Base-by-base conservation (phyloP, 1,140 invertebrate species). In the Drosophila repletoides region DNA sequence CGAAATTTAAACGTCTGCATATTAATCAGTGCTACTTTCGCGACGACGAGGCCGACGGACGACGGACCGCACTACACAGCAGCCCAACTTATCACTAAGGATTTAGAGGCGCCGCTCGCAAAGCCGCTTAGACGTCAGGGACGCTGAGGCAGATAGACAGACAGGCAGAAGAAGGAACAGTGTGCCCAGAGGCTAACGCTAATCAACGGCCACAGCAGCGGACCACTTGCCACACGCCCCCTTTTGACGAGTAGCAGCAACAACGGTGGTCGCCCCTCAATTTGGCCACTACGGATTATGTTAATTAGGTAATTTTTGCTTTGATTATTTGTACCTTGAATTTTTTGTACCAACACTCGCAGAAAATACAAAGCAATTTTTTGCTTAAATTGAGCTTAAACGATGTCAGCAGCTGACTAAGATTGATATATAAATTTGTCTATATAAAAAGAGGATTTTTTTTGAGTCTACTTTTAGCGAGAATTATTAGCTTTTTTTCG, bases 271-370 rank as follows among this genome's bases (percentile, higher is more conserved):
- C 65, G 79, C 60, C 77, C 79, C 77, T n/a, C n/a, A n/a, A 83
- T 83, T 84, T 84, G 80, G 83, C 73, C 73, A 77, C 77, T 84
- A 75, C 75, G 84, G 84, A 88, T 88, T 88, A 88, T 88, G 84
- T 88, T 88, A 88, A 88, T 88, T 88, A 88, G 84, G 84, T 88
- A 88, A 88, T 88, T 88, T 88, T 76, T 79, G 84, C 84, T 88
- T 88, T 88, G 77, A 88, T 88, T 88, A 71, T 66, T 61, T 52
- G 52, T 83, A 88, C 84, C 84, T 88, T 83, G 53, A 76, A 74
- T 66, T 80, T 70, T 66, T 61, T 59, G 49, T 69, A n/a, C n/a
- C n/a, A n/a, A n/a, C n/a, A n/a, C n/a, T n/a, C n/a, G n/a, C n/a
- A n/a, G n/a, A n/a, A n/a, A n/a, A n/a, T n/a, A n/a, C n/a, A n/a